These are phyloP conservation scores for Labrus mixtus DNA, from an alignment of 2,113 vertebrate species.

Conservation along the genomic window DNA sequence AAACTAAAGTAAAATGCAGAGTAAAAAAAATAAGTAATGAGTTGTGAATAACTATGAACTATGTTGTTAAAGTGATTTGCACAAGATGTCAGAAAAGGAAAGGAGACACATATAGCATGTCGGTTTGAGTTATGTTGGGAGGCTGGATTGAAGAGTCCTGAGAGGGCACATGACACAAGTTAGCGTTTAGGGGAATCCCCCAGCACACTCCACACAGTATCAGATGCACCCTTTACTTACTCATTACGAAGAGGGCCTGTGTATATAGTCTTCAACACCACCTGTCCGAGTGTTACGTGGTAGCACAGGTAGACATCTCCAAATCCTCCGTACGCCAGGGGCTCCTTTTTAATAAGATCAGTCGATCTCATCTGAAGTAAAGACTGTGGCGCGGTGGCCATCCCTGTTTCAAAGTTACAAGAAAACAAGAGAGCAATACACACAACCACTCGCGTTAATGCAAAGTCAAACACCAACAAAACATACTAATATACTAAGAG, in stretches of 20 bases:
- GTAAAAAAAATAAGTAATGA: too few species aligned
- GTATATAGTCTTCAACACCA: conserved; percentile 93
- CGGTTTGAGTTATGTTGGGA: background rate
- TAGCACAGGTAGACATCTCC: conserved; percentile 91
- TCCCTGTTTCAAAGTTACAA: conserved; percentile 38
- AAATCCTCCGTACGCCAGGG: conserved; percentile 91
- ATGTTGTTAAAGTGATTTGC: background rate
- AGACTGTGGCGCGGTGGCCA: conserved; percentile 80
- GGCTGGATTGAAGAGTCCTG: background rate
- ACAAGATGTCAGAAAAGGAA: background rate
- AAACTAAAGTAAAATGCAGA: too few species aligned
- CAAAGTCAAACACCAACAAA: background rate
- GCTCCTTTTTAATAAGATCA: conserved; percentile 84
- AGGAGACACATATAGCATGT: background rate
- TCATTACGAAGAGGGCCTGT: conserved; percentile 87
- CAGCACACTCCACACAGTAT: conserved; percentile 2
- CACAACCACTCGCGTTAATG: background rate
- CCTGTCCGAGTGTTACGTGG: conserved; percentile 88
- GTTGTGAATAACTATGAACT: too few species aligned
- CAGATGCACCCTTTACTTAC: conserved; percentile 82
- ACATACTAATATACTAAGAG: background rate
- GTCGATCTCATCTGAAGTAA: conserved; percentile 86
- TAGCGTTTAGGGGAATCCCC: conserved; percentile 59
- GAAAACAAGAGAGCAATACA: background rate
- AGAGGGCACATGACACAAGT: conserved; percentile 48